Evolutionary conservation across 2,888 invertebrate genomes (phyloP), one percentile per base, ranked within the genome.

Genomic region (Apodemia duryi): DNA sequence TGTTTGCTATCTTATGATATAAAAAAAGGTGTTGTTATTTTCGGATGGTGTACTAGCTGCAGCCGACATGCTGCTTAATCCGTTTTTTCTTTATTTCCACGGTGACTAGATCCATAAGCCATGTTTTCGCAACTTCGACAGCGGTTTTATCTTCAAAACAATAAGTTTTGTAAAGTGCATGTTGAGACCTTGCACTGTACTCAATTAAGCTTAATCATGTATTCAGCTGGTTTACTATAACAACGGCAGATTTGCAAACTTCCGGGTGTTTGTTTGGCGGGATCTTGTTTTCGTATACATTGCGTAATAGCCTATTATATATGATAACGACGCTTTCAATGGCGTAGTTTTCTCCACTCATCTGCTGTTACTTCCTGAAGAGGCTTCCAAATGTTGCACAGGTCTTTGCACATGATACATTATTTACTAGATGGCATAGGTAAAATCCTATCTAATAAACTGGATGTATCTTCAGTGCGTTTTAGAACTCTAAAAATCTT

Each of bases 271-370:
- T 29, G 38, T 38, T 38, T 1, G 38, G 6, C 6, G 60, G 60
- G 9, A 60, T 60, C 32, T 60, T 60, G 32, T 60, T 29, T 29
- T 60, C 60, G 32, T 60, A 60, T 7, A 60, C 62, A 28, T 62
- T 62, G 7, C 21, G 13, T 10, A 61, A 35, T 6, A 32, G 21
- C 38, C 62, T 62, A 4, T 49, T 62, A 4, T 49, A 63, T 6
- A 63, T 5, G n/a, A 62, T 35, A n/a, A 62, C 38, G 3, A n/a
- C 43, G 28, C 62, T 62, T 11, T 43, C 62, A 13, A 29, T 49
- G 9, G 32, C 32, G 41, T 62, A 62, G 6, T 62, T 21, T 35
- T 62, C 62, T 3, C 41, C 43, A 10, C 41, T 62, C 62, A 62
- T 62, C 11, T 32, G 32, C 32, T 21, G 38, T 62, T 6, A 62